phyloP scores from a whole-genome alignment of 2,888 invertebrate genomes.

The Megastigmus dorsalis region DNA sequence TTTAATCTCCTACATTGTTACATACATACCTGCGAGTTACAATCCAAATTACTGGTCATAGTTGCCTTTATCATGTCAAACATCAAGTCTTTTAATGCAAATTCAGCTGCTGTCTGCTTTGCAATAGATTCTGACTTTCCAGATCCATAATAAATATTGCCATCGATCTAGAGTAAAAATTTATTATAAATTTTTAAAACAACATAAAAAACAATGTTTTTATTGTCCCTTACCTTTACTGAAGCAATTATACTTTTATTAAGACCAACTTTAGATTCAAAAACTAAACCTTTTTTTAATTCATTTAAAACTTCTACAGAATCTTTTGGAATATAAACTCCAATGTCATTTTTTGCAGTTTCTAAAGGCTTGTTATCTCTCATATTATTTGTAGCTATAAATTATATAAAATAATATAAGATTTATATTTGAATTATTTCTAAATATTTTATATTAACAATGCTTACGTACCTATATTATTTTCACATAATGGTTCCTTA shows the following conservation, averaged over 20 bases:
- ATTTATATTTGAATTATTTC: no score
- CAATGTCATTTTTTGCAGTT: neutral
- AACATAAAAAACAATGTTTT: neutral
- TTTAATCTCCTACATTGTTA: no score
- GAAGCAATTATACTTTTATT: neutral
- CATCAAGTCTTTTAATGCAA: conserved; percentile 25
- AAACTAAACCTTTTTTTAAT: conserved; percentile 5
- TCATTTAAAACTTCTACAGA: conserved; percentile 25
- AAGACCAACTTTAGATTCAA: neutral
- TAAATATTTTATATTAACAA: no score
- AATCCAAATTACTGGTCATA: neutral
- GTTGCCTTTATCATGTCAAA: conserved; percentile 10
- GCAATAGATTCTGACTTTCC: conserved; percentile 10
- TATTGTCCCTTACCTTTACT: neutral
- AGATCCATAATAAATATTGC: neutral
- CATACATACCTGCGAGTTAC: neutral
- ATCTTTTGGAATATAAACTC: conserved; percentile 15
- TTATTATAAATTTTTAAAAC: neutral
- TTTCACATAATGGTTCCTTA: no score
- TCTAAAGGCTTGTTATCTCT: neutral
- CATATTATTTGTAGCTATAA: no score
- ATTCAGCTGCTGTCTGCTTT: conserved; percentile 18
- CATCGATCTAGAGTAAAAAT: conserved; percentile 4
- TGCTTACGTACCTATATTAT: no score
- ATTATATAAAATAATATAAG: no score